phyloP scores from a whole-genome alignment of 2,113 vertebrate genomes.

The Lasiurus borealis region DNA sequence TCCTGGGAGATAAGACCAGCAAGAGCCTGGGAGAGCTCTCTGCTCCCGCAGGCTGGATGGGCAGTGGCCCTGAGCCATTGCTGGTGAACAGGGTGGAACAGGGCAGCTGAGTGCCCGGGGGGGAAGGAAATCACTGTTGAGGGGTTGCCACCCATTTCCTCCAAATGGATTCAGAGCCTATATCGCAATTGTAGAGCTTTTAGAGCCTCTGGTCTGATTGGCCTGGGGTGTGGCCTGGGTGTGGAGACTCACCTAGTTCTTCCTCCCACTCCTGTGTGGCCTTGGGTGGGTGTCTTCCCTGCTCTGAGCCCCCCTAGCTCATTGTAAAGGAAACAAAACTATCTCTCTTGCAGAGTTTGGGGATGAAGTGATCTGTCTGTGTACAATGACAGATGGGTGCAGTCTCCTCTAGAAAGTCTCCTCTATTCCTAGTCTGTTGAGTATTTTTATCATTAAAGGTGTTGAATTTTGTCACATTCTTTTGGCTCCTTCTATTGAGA shows the following conservation, averaged over 20 bases:
- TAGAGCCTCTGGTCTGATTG: not conserved
- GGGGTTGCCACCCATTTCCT: not conserved
- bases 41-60: not conserved
- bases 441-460: not conserved
- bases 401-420: not conserved
- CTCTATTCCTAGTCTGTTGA: not conserved
- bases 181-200: not conserved
- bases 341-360: too few species aligned
- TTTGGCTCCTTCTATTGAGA: not conserved
- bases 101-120: conserved; percentile 17
- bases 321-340: not conserved
- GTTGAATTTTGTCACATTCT: not conserved
- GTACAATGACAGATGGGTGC: not conserved
- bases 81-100: not conserved
- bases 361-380: not conserved
- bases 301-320: not conserved
- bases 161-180: not conserved
- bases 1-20: not conserved
- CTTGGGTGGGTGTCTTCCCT: not conserved
- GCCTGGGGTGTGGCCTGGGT: not conserved
- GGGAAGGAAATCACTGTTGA: not conserved
- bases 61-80: conserved; percentile 38
- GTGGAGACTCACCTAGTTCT: rapidly evolving
- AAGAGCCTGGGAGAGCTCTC: not conserved
- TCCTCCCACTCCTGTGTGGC: not conserved